phyloP scores from a whole-genome alignment of 2,797 vertebrate genomes.

The Acipenser oxyrinchus region DNA sequence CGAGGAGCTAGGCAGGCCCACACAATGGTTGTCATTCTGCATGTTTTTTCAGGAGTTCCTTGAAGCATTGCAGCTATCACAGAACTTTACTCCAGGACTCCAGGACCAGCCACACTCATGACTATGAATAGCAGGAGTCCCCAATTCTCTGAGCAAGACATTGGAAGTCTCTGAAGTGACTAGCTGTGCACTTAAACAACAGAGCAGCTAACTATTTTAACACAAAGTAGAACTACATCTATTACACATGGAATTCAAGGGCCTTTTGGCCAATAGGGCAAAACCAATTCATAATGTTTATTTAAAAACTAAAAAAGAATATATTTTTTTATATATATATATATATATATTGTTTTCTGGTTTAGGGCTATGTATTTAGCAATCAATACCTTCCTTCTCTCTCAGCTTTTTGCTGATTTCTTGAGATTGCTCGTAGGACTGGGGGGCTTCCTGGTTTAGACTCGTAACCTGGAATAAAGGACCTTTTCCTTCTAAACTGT shows the following conservation, averaged over 20 bases:
- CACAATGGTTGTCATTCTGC: too few species aligned
- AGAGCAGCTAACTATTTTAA: background rate
- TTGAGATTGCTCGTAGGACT: slow-evolving; percentile 21
- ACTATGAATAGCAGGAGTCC: slow-evolving; percentile 16
- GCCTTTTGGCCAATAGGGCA: too few species aligned
- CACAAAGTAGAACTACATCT: slow-evolving; percentile 1
- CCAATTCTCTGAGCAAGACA: slow-evolving; percentile 28
- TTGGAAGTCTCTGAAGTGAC: too few species aligned
- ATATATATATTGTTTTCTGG: background rate
- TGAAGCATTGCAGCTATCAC: too few species aligned
- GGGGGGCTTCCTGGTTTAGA: slow-evolving; percentile 24
- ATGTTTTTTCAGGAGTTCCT: too few species aligned
- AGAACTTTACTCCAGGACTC: too few species aligned
- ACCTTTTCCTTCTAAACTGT: slow-evolving; percentile 37
- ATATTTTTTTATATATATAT: background rate
- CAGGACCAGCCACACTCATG: too few species aligned
- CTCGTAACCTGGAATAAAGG: slow-evolving; percentile 23
- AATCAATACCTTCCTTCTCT: slow-evolving; percentile 5
- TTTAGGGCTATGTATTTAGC: background rate
- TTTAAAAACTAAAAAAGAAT: background rate
- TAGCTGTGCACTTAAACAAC: background rate
- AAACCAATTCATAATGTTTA: too few species aligned
- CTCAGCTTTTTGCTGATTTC: background rate
- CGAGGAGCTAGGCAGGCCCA: too few species aligned
- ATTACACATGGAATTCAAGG: too few species aligned